phyloP scores from a whole-genome alignment of 2,113 vertebrate species.

The Poecile atricapillus region DNA sequence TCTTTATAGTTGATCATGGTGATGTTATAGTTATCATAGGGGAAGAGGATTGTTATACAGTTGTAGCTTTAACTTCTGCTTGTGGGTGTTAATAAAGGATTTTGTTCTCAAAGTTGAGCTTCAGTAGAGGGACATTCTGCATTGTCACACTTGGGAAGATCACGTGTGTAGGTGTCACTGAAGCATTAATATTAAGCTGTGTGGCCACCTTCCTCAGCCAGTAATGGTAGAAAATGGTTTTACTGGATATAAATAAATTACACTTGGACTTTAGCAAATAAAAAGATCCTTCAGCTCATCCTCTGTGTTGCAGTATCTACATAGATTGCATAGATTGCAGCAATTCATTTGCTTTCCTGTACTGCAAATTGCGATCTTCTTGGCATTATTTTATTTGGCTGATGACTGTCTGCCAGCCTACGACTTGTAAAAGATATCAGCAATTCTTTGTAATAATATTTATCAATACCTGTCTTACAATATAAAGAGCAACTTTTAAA shows the following conservation, averaged over 20 bases:
- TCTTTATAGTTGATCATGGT: background rate
- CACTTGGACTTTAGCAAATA: background rate
- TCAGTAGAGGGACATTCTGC: background rate
- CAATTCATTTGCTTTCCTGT: background rate
- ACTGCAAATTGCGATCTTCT: background rate
- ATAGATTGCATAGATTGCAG: background rate
- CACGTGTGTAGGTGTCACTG: background rate
- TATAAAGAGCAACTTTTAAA: background rate
- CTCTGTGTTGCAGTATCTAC: background rate
- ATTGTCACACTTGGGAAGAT: background rate
- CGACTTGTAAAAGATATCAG: background rate
- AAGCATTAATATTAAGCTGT: background rate
- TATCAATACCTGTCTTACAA: background rate
- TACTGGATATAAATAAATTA: background rate
- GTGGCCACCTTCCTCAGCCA: background rate
- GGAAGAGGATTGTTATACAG: background rate
- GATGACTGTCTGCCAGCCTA: background rate
- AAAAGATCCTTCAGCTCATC: background rate
- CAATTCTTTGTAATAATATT: background rate
- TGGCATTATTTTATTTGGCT: background rate
- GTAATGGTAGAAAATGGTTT: background rate
- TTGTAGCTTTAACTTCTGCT: background rate
- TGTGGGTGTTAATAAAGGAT: background rate
- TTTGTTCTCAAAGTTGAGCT: background rate
- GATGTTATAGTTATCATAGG: background rate